A percentile compares a stretch with the other conserved stretches of the same genome.
Conservation (phyloP, 2,888 invertebrate genomes). For the Parnassius glacialis region DNA sequence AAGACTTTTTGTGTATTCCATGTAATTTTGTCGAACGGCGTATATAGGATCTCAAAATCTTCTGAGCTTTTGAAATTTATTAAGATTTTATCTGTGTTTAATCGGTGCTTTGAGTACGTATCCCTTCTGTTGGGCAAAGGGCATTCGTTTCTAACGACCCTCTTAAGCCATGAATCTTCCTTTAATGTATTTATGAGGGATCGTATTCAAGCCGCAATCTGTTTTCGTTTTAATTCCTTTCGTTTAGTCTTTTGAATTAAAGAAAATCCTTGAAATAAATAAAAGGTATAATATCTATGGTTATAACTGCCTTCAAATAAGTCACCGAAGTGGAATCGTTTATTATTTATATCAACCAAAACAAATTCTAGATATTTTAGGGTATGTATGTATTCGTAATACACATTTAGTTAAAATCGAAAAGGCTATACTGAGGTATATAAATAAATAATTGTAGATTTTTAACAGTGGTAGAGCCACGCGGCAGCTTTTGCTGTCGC, state of each 20-base stretch:
- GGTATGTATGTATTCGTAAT: too few species aligned
- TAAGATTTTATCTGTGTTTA: constrained; percentile 17
- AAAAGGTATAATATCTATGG: neutral
- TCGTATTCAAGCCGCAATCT: constrained; percentile 50
- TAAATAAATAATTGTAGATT: too few species aligned
- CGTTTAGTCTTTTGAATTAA: constrained; percentile 10
- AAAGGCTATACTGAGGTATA: too few species aligned
- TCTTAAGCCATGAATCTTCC: constrained; percentile 51
- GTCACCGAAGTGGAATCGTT: too few species aligned
- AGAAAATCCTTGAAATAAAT: neutral
- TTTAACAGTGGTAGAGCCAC: too few species aligned
- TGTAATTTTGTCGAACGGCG: fast-evolving
- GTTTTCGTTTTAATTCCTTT: constrained; percentile 33
- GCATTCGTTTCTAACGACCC: constrained; percentile 19
- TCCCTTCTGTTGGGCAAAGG: constrained; percentile 18
- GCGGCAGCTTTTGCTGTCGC: too few species aligned
- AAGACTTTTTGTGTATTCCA: neutral
- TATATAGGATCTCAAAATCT: constrained; percentile 7
- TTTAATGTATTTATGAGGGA: constrained; percentile 64
- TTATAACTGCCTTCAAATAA: too few species aligned
- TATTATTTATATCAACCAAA: too few species aligned
- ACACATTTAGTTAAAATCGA: too few species aligned
- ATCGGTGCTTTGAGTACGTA: constrained; percentile 18
- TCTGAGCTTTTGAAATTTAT: constrained; percentile 18
- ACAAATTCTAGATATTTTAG: too few species aligned